Evolutionary conservation across 2,888 invertebrate species (phyloP), one percentile per base, ranked within the genome.

Genomic region (Cordilura impudica): DNA sequence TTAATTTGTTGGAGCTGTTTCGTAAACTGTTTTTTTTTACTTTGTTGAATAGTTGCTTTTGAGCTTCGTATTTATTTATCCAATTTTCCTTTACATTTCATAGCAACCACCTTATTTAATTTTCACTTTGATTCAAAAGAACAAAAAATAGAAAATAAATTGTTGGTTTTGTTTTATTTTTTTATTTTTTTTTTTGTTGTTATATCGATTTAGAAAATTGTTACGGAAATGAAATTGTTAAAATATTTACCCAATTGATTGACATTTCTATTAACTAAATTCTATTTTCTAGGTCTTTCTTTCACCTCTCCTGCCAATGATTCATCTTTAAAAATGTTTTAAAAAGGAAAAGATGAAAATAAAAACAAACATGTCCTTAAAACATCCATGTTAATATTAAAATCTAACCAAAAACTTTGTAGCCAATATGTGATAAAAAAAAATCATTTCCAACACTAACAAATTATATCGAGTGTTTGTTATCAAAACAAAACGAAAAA

Each of bases 181-280:
- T 26, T 18, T 60, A 18, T 23, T 54, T 61, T 1, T 7, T 26
- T 26, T 18, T 14, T 8, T 19, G 18, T 18, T 66, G 60, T 45
- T 49, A 31, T 47, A 58, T 60, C 53, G 58, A 72, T 54, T 63
- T 63, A 18, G 31, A 23, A 35, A 74, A 73, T 16, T 66, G 49
- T 71, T 66, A 61, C 53, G 78, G 74, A 74, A 74, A 71, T 66
- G 47, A 74, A 78, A 78, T 78, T 78, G 74, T 66, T 70, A 66
- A 78, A 75, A 81, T 81, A 77, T 81, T 81, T 80, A 80, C 75
- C 69, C 81, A 81, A 78, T 78, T 81, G 81, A 81, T 81, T 81
- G 81, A 78, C 80, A 77, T 80, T 81, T 81, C 80, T 80, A 80
- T 81, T 81, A 81, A 81, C 80, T 77, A 65, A 78, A 81, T 65